Percentiles rank a stretch among this genome's conserved stretches.
Conservation (phyloP, 2,888 invertebrate genomes). For the Cerastis leucographa region DNA sequence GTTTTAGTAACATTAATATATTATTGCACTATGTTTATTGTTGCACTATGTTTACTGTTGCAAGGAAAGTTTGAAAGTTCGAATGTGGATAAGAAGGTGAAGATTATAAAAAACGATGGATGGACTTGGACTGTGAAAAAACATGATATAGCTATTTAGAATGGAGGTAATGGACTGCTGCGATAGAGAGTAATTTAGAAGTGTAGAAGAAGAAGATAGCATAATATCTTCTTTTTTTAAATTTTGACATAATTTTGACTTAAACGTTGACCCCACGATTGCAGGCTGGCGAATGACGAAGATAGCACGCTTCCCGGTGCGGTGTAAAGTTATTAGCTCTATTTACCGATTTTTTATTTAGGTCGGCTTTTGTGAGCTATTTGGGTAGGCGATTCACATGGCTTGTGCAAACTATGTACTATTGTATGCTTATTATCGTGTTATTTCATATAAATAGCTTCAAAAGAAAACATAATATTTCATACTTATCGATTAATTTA, state of each 20-base stretch:
- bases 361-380: not conserved
- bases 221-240: no score
- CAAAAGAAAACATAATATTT: not conserved
- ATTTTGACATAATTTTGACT: no score
- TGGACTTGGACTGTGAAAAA: not conserved
- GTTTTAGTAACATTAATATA: not conserved
- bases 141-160: not conserved
- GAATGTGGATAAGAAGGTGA: not conserved
- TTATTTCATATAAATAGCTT: not conserved
- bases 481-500: not conserved
- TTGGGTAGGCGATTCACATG: not conserved
- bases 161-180: not conserved
- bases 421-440: conserved; percentile 5
- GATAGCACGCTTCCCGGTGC: not conserved
- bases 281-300: no score
- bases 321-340: not conserved
- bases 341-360: not conserved
- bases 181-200: not conserved
- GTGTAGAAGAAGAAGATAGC: not conserved
- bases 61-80: not conserved
- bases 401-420: not conserved
- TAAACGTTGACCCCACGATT: no score
- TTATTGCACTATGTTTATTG: not conserved
- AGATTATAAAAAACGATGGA: not conserved
- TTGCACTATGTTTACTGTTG: not conserved